Conservation (phyloP, 2,888 invertebrate genomes). For the Tinea trinotella region DNA sequence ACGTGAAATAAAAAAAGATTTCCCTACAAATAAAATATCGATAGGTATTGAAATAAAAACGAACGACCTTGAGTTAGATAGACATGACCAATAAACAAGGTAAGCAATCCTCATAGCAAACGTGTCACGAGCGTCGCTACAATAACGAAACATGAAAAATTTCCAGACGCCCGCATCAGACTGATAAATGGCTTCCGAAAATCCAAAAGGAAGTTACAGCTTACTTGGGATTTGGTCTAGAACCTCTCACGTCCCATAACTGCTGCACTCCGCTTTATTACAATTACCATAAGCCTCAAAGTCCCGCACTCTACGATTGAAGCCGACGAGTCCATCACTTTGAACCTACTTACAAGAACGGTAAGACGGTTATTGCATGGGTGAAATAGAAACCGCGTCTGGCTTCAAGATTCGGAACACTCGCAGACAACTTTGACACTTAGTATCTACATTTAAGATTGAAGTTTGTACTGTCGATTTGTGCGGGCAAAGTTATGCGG, state of each 20-base stretch:
- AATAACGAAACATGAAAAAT: constrained; percentile 74
- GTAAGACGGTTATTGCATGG: constrained; percentile 69
- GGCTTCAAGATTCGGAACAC: constrained; percentile 45
- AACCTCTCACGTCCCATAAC: constrained; percentile 73
- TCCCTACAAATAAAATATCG: neutral
- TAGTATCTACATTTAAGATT: constrained; percentile 47
- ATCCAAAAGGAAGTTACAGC: constrained; percentile 75
- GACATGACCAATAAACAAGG: constrained; percentile 18
- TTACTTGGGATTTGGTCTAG: constrained; percentile 74
- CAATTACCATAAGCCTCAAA: constrained; percentile 73
- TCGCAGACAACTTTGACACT: constrained; percentile 55
- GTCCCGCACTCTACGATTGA: constrained; percentile 65
- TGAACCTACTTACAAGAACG: constrained; percentile 65
- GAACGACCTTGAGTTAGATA: constrained; percentile 1
- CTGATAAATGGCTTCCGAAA: constrained; percentile 75
- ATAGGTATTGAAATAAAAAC: neutral
- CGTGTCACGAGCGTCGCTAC: constrained; percentile 58
- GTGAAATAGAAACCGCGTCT: constrained; percentile 65
- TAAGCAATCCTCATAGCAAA: constrained; percentile 44
- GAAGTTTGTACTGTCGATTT: constrained; percentile 42
- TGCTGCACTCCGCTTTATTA: constrained; percentile 74
- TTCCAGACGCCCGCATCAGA: constrained; percentile 72
- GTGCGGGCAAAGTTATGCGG: constrained; percentile 55
- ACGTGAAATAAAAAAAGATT: no score
- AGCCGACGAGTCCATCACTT: constrained; percentile 59